These are phyloP conservation scores for Phaonia tiefii DNA, from an alignment of 2,888 invertebrate genomes.

Conservation along the genomic window DNA sequence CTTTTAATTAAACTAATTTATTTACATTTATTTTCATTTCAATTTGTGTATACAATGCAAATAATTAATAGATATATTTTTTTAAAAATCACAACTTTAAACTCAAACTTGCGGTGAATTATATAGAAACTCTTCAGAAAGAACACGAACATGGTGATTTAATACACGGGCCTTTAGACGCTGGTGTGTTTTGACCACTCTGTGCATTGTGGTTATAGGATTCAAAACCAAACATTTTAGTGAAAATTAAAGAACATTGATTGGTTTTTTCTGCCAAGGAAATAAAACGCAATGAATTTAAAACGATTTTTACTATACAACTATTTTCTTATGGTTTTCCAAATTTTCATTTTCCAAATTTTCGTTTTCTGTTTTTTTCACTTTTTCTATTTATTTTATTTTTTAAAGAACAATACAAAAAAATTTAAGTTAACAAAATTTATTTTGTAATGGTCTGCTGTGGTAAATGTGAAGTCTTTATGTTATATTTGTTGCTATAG, in stretches of 20 bases:
- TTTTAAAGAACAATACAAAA: slow-evolving; percentile 32
- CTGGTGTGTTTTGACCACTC: slow-evolving; percentile 62
- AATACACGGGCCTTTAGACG: slow-evolving; percentile 56
- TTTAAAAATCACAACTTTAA: neutral
- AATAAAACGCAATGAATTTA: slow-evolving; percentile 35
- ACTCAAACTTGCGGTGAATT: slow-evolving; percentile 74
- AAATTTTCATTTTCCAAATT: neutral
- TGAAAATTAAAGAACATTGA: slow-evolving; percentile 69
- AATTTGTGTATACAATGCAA: slow-evolving; percentile 55
- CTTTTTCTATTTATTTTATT: slow-evolving; percentile 23
- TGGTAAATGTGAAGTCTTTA: slow-evolving; percentile 82
- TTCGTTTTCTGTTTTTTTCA: slow-evolving; percentile 6
- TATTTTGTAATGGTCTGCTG: slow-evolving; percentile 81
- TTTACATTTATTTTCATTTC: slow-evolving; percentile 37
- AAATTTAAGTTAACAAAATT: slow-evolving; percentile 64
- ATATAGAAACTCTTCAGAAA: slow-evolving; percentile 68
- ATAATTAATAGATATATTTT: slow-evolving; percentile 27
- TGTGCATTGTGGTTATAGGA: slow-evolving; percentile 26
- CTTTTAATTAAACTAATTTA: slow-evolving; percentile 29
- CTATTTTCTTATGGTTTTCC: slow-evolving; percentile 33
- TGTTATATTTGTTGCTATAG: slow-evolving; percentile 96
- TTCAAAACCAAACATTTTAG: no score
- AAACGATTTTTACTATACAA: slow-evolving; percentile 29
- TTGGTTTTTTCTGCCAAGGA: slow-evolving; percentile 73
- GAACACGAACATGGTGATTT: slow-evolving; percentile 20